A percentile compares a stretch with the other conserved stretches of the same genome.
These are phyloP conservation scores for Tangara arthus DNA, from an alignment of 2,797 vertebrate species.

Conservation along the genomic window DNA sequence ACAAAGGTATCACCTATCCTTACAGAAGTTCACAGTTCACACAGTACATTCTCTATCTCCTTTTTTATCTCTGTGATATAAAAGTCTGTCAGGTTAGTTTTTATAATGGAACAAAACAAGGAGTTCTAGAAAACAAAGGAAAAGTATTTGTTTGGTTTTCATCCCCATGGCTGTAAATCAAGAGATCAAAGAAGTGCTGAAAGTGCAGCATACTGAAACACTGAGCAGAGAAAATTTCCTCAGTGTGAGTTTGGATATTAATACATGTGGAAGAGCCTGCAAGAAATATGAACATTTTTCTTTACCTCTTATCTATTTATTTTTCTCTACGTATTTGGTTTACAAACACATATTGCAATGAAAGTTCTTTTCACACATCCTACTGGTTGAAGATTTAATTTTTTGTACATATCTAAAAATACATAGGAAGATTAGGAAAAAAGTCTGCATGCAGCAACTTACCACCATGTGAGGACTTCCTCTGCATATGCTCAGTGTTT, in stretches of 20 bases:
- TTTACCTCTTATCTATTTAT: not conserved
- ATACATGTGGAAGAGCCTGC: not conserved
- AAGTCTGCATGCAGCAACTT: not conserved
- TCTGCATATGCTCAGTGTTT: constrained; percentile 17
- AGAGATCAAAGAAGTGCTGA: not conserved
- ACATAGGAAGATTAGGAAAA: not conserved
- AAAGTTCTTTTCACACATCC: constrained; percentile 26
- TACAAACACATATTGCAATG: not conserved
- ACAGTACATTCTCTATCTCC: not conserved
- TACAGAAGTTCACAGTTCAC: not conserved
- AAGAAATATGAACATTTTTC: not conserved
- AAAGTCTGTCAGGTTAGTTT: not conserved
- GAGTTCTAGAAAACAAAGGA: not conserved
- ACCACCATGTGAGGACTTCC: not conserved
- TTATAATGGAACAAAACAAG: not conserved
- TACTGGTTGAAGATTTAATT: constrained; percentile 23
- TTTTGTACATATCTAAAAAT: constrained; percentile 54
- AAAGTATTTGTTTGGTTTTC: constrained; percentile 7
- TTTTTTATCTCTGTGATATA: not conserved
- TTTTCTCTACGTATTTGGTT: not conserved
- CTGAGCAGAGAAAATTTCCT: not conserved
- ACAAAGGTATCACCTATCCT: not conserved
- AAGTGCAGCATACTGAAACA: not conserved
- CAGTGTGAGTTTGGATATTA: not conserved
- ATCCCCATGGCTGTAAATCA: not conserved